Evolutionary conservation across 2,888 invertebrate species (phyloP).

Genomic region (Clitarchus hookeri): DNA sequence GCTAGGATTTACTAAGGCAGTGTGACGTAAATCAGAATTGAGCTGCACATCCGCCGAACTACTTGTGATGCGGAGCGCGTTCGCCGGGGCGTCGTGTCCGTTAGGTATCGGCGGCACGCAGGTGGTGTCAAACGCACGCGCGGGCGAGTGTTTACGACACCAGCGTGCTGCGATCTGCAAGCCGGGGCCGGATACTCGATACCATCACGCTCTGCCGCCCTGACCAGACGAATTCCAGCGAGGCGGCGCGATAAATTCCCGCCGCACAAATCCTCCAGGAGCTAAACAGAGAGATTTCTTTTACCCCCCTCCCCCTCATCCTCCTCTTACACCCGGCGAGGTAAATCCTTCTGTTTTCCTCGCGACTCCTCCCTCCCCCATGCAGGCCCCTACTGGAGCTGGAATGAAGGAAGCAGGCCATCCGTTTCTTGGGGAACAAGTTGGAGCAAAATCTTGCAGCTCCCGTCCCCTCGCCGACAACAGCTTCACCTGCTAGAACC

Average conservation of each 20-base stretch:
- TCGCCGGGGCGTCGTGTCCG: too few species aligned
- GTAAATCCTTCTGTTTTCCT: background rate
- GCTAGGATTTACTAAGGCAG: too few species aligned
- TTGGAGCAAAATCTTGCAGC: background rate
- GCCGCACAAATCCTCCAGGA: background rate
- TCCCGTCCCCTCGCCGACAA: background rate
- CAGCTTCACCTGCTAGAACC: background rate
- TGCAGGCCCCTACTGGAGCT: too few species aligned
- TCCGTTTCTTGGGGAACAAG: conserved; percentile 16
- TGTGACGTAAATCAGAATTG: too few species aligned
- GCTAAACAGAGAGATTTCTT: conserved; percentile 10
- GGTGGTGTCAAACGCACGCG: too few species aligned
- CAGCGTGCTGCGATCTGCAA: too few species aligned
- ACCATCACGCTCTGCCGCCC: background rate
- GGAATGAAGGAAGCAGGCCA: conserved; percentile 19
- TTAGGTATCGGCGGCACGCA: too few species aligned
- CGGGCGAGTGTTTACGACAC: too few species aligned
- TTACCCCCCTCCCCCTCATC: background rate
- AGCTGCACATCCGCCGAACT: too few species aligned
- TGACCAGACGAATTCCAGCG: background rate
- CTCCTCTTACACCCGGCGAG: background rate
- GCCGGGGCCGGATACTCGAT: too few species aligned
- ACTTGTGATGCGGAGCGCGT: too few species aligned
- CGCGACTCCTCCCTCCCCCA: background rate
- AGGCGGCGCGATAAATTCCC: background rate